Conservation (phyloP, 2,797 vertebrate species). For the Euthynnus affinis region DNA sequence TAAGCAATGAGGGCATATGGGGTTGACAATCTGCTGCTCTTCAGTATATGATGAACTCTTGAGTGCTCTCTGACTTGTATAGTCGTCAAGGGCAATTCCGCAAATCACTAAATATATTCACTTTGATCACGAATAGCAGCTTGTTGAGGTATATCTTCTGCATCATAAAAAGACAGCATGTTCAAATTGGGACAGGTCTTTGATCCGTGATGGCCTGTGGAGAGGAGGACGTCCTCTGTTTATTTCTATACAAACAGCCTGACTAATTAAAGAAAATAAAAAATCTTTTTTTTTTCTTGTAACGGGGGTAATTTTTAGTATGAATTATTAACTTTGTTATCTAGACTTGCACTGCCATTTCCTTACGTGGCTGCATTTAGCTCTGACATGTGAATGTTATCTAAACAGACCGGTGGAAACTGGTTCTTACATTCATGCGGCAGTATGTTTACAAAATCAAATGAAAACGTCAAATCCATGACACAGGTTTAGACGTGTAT, state of each 20-base stretch:
- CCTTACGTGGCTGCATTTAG: slow-evolving; percentile 21
- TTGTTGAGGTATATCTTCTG: slow-evolving; percentile 40
- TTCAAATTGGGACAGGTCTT: slow-evolving; percentile 31
- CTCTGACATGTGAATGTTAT: neutral
- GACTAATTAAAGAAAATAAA: slow-evolving; percentile 14
- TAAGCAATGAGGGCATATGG: neutral
- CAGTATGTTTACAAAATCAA: neutral
- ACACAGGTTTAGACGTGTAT: neutral
- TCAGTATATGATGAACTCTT: neutral
- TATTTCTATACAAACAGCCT: slow-evolving; percentile 39
- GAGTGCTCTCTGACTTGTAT: slow-evolving; percentile 4
- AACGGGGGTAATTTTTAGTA: neutral
- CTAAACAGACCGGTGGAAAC: neutral
- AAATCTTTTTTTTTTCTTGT: slow-evolving; percentile 10
- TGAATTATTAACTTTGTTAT: slow-evolving; percentile 37
- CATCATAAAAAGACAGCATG: slow-evolving; percentile 30
- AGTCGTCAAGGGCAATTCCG: slow-evolving; percentile 32
- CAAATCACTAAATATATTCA: slow-evolving; percentile 50
- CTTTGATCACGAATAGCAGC: slow-evolving; percentile 58
- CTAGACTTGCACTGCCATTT: neutral
- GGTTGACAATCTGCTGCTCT: slow-evolving; percentile 16
- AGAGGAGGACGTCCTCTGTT: slow-evolving; percentile 10
- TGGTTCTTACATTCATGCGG: neutral
- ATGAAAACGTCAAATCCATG: slow-evolving; percentile 3
- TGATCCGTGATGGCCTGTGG: slow-evolving; percentile 32